phyloP scores from a whole-genome alignment of 2,797 vertebrate species.

The Dryobates pubescens region DNA sequence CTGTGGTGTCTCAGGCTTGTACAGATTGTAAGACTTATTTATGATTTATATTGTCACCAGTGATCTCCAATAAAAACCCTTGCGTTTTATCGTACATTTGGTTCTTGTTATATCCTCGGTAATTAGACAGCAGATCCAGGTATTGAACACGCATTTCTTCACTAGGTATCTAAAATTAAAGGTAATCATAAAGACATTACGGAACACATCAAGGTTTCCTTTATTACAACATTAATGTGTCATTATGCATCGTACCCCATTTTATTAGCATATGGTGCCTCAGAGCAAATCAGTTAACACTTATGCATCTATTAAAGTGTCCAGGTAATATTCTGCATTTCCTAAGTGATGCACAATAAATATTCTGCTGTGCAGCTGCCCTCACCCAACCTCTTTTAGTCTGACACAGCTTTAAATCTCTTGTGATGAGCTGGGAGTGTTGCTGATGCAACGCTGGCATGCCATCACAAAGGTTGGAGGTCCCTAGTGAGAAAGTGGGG shows the following conservation, averaged over 20 bases:
- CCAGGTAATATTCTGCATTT: slow-evolving; percentile 45
- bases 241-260: slow-evolving; percentile 65
- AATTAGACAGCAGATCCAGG: slow-evolving; percentile 60
- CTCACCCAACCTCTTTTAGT: neutral
- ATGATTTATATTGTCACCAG: slow-evolving; percentile 42
- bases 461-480: neutral
- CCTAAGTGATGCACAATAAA: slow-evolving; percentile 45
- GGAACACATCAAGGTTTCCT: slow-evolving; percentile 56
- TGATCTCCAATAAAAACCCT: slow-evolving; percentile 21
- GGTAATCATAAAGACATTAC: slow-evolving; percentile 72
- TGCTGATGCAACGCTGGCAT: neutral
- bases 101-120: slow-evolving; percentile 20
- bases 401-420: neutral
- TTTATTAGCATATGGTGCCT: slow-evolving; percentile 68
- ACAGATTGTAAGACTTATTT: slow-evolving; percentile 3
- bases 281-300: slow-evolving; percentile 70
- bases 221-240: slow-evolving; percentile 68
- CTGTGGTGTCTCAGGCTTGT: neutral
- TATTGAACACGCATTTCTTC: slow-evolving; percentile 61
- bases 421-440: accelerated
- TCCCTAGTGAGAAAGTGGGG: neutral
- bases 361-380: neutral
- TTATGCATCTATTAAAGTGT: slow-evolving; percentile 62
- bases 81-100: slow-evolving; percentile 32
- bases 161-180: slow-evolving; percentile 67